These are phyloP conservation scores for Mya arenaria DNA, from an alignment of 1,140 invertebrate species.

Conservation along the genomic window DNA sequence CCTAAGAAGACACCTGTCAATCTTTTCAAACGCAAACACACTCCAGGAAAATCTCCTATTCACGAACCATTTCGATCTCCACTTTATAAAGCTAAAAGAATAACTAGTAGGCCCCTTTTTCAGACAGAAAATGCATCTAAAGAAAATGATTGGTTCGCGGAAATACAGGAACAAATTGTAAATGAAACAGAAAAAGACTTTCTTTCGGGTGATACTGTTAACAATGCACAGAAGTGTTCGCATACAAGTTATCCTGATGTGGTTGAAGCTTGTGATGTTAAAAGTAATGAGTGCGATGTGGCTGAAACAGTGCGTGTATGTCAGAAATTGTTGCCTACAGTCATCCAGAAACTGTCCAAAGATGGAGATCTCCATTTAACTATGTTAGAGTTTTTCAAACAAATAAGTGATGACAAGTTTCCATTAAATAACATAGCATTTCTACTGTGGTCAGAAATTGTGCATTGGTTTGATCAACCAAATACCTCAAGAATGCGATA, in stretches of 20 bases:
- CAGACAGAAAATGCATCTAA: background rate
- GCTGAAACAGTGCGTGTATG: background rate
- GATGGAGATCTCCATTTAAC: background rate
- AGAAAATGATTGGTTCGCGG: background rate
- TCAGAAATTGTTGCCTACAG: background rate
- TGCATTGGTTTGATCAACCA: background rate
- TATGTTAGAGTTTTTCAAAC: background rate
- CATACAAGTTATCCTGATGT: background rate
- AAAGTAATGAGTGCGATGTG: background rate
- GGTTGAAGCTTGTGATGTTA: too few relatives aligned
- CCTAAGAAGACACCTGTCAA: too few relatives aligned
- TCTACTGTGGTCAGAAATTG: conserved; percentile 1
- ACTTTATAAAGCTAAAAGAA: background rate
- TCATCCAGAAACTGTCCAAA: background rate
- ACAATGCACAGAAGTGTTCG: background rate
- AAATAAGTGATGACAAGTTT: background rate
- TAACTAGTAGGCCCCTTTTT: background rate
- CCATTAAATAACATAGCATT: conserved; percentile 4
- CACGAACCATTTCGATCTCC: background rate
- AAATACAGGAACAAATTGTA: background rate
- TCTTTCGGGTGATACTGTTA: background rate
- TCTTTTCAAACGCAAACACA: background rate
- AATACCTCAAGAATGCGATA: conserved; percentile 4
- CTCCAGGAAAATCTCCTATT: background rate
- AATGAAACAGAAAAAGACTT: background rate